Percentiles rank a stretch among this genome's conserved stretches.
These are phyloP conservation scores for Nipponia nippon DNA, from an alignment of 2,113 vertebrate species.

Conservation along the genomic window DNA sequence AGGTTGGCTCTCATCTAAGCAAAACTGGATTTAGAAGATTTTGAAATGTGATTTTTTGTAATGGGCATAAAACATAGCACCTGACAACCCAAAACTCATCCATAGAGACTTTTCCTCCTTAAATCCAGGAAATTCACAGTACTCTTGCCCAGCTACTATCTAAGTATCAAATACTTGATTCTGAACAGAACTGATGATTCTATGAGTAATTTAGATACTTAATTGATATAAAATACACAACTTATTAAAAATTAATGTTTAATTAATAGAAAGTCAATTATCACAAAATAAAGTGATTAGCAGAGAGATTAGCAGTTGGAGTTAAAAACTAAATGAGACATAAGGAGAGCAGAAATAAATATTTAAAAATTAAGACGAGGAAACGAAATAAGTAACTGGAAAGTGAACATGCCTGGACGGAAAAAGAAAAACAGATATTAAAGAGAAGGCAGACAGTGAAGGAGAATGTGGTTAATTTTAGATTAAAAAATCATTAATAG, in stretches of 20 bases:
- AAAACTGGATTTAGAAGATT: not conserved
- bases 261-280: not conserved
- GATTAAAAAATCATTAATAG: not conserved
- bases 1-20: not conserved
- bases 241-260: not conserved
- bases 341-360: not conserved
- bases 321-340: not conserved
- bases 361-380: not conserved
- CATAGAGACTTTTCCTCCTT: not conserved
- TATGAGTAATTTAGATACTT: not conserved
- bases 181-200: not conserved
- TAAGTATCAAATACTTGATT: not conserved
- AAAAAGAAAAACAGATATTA: not conserved
- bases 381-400: not conserved
- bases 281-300: not conserved
- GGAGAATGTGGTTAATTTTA: not conserved
- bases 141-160: not conserved
- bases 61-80: not conserved
- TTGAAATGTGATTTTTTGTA: not conserved
- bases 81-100: not conserved
- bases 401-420: not conserved
- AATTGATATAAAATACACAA: not conserved
- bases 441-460: not conserved
- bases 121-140: not conserved
- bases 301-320: not conserved